phyloP scores from a whole-genome alignment of 2,888 invertebrate species.

The Drosophila mimica region DNA sequence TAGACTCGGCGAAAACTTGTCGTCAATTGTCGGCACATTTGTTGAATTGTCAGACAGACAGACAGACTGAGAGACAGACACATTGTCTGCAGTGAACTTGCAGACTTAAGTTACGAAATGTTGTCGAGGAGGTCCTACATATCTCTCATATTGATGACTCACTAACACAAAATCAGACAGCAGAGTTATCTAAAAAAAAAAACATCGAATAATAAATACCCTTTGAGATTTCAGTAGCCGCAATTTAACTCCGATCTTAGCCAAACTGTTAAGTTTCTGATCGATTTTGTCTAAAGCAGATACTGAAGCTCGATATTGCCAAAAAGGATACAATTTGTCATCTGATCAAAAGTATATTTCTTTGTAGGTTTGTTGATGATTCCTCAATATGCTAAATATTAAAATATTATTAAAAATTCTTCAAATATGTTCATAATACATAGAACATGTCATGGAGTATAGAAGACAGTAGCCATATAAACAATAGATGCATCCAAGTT shows the following conservation, averaged over 20 bases:
- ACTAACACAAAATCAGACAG: background rate
- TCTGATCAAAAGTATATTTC: background rate
- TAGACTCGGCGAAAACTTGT: constrained; percentile 70
- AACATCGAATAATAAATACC: background rate
- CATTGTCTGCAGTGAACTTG: constrained; percentile 32
- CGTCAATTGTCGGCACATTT: constrained; percentile 66
- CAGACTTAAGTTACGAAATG: constrained; percentile 39
- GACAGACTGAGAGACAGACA: constrained; percentile 30
- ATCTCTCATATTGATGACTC: constrained; percentile 51
- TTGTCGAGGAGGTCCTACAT: constrained; percentile 22
- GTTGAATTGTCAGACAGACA: constrained; percentile 48
- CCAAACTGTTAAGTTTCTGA: background rate
- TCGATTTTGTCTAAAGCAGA: background rate
- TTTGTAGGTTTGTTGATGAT: too few relatives aligned
- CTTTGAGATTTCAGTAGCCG: background rate
- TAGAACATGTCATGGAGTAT: background rate
- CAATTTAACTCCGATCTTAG: background rate
- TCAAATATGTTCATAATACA: background rate
- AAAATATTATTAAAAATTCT: background rate
- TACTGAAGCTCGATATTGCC: background rate
- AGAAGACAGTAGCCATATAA: background rate
- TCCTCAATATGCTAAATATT: background rate
- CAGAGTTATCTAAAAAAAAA: background rate
- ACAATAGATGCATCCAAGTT: background rate
- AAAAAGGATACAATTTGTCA: background rate